Conservation (phyloP, 2,797 vertebrate species). For the Falco novaeseelandiae region DNA sequence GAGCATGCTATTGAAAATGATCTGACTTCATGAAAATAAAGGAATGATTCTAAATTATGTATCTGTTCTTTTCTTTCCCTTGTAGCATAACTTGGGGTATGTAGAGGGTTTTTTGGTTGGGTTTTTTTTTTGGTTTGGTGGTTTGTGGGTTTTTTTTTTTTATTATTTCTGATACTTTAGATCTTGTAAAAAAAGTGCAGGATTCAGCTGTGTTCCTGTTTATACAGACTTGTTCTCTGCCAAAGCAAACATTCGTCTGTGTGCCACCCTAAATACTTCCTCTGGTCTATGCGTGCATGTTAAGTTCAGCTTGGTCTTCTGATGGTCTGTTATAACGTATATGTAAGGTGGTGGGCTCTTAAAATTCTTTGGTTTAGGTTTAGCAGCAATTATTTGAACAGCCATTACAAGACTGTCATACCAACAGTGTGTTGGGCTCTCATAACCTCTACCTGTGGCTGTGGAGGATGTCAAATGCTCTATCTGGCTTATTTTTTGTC, state of each 20-base stretch:
- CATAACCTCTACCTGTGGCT: not conserved
- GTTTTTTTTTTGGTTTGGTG: not conserved
- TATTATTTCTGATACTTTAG: conserved; percentile 24
- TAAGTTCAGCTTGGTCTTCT: conserved; percentile 52
- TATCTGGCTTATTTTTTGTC: not conserved
- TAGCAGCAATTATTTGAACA: conserved; percentile 29
- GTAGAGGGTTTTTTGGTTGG: not conserved
- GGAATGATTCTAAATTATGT: not conserved
- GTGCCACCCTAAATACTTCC: conserved; percentile 51
- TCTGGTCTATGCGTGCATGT: conserved; percentile 47
- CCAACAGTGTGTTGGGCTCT: not conserved
- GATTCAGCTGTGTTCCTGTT: conserved; percentile 39
- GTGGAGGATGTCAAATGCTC: not conserved
- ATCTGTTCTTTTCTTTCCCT: not conserved
- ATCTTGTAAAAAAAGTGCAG: not conserved
- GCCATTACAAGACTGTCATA: not conserved
- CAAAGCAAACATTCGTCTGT: conserved; percentile 67
- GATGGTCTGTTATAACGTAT: conserved; percentile 40
- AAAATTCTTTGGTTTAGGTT: conserved; percentile 44
- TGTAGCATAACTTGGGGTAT: not conserved
- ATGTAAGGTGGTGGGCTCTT: not conserved
- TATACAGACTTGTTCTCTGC: conserved; percentile 39
- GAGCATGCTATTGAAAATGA: not conserved
- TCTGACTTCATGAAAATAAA: not conserved
- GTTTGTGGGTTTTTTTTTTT: not conserved